Percentiles rank a stretch among this genome's conserved stretches.
Conservation (phyloP, 2,113 vertebrate species). For the Murina feae region DNA sequence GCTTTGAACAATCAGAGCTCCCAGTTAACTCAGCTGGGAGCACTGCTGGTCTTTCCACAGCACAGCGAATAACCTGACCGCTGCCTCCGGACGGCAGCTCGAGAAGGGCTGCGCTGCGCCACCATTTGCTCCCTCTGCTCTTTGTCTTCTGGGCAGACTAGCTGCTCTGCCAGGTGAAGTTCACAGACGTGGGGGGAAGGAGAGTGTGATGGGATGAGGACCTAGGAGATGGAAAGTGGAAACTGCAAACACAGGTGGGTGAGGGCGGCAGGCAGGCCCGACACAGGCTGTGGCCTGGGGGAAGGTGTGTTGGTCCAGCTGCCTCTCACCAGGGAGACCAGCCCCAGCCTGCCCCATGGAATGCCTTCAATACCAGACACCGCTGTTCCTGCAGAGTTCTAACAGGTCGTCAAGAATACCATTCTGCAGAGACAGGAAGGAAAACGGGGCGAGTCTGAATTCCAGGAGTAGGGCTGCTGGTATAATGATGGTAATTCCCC, state of each 20-base stretch:
- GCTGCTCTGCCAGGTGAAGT: neutral
- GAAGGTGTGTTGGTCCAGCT: slow-evolving; percentile 29
- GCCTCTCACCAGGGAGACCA: slow-evolving; percentile 30
- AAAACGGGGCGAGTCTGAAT: slow-evolving; percentile 31
- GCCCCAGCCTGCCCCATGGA: slow-evolving; percentile 44
- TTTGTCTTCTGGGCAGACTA: neutral
- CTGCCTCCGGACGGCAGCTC: neutral
- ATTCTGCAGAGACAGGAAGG: slow-evolving; percentile 36
- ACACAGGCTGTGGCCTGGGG: neutral
- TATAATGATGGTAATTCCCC: slow-evolving; percentile 9
- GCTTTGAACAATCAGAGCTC: neutral
- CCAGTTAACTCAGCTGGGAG: neutral
- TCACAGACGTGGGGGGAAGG: neutral
- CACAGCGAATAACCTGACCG: rapidly evolving
- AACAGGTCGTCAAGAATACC: slow-evolving; percentile 64
- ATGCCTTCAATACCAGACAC: slow-evolving; percentile 49
- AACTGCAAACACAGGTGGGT: neutral
- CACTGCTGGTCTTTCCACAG: neutral
- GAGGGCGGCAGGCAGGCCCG: neutral
- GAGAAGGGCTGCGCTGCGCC: neutral
- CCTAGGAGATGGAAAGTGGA: neutral
- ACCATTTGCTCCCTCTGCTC: neutral
- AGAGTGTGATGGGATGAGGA: neutral
- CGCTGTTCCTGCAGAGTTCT: neutral
- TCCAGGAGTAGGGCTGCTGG: slow-evolving; percentile 37